Evolutionary conservation across 2,797 vertebrate genomes (phyloP), one percentile per base, ranked within the genome.

Genomic region (Cyclopterus lumpus): DNA sequence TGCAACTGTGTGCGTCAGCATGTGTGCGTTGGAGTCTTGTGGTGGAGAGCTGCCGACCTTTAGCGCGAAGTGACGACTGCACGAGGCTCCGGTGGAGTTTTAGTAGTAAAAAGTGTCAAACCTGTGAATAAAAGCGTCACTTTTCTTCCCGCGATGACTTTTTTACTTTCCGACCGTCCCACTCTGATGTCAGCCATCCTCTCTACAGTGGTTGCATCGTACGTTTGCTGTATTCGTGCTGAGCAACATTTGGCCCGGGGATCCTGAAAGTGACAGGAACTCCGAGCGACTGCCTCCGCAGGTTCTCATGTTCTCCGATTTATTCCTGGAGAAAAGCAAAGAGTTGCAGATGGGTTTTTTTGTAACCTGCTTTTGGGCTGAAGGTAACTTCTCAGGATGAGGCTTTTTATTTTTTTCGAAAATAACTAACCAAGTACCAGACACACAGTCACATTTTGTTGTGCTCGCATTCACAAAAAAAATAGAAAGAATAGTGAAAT

Each of bases 1-100:
- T 71, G 40, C 55, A 40, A 58, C 18, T 34, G 38, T 67, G 18
- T 82, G 57, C 4, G 18, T 75, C 65, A 46, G 73, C 58, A n/a
- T 48, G 53, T 78, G 63, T 44, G 38, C 20, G n/a, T 10, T 48
- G 7, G 28, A 46, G 34, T 20, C 9, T 53, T 53, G 6, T 22
- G 20, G 20, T 38, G 26, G 14, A 53, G 5, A 26, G 49, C 49
- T 14, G 11, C 22, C 22, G 22, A 24, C 5, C 11, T 51, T 14
- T 12, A 46, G 9, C 24, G 11, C 16, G 10, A 49, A 65, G 38
- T 46, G 44, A 36, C 10, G 28, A 64, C 36, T 38, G 16, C 22
- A 5, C 10, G 11, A 11, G 18, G 8, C 32, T 44, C 53, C 67
- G 16, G 1, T 46, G 3, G 12, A 32, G 20, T 46, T n/a, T 57